phyloP scores from a whole-genome alignment of 2,113 vertebrate species.

The Pycnonotus jocosus region DNA sequence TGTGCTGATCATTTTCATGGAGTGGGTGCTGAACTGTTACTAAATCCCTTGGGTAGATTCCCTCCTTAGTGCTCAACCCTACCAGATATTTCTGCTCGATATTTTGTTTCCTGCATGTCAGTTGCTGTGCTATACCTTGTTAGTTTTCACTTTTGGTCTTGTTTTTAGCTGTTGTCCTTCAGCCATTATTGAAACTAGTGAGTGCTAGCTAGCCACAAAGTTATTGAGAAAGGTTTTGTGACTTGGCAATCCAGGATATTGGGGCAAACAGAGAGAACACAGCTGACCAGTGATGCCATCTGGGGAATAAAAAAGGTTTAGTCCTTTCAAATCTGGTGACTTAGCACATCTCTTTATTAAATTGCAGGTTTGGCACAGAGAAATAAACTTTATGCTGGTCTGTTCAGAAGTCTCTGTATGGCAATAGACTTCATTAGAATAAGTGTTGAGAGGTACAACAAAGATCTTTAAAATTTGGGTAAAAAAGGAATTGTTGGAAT shows the following conservation, averaged over 20 bases:
- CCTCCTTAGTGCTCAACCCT: background rate
- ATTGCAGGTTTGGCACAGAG: background rate
- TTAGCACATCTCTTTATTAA: background rate
- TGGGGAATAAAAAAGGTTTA: background rate
- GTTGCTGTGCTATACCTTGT: background rate
- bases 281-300: background rate
- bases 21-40: background rate
- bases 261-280: background rate
- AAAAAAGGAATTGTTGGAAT: background rate
- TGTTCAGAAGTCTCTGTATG: background rate
- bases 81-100: background rate
- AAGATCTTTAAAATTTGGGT: background rate
- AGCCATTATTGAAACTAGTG: background rate
- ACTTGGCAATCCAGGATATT: background rate
- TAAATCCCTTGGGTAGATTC: background rate
- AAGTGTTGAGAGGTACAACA: background rate
- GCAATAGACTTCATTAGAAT: background rate
- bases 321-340: background rate
- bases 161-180: background rate
- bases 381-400: background rate
- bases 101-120: background rate
- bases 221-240: background rate
- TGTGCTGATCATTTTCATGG: background rate
- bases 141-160: background rate
- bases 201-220: background rate